These are phyloP conservation scores for Amitus sp. DNA, from an alignment of 2,888 invertebrate species.

Conservation along the genomic window DNA sequence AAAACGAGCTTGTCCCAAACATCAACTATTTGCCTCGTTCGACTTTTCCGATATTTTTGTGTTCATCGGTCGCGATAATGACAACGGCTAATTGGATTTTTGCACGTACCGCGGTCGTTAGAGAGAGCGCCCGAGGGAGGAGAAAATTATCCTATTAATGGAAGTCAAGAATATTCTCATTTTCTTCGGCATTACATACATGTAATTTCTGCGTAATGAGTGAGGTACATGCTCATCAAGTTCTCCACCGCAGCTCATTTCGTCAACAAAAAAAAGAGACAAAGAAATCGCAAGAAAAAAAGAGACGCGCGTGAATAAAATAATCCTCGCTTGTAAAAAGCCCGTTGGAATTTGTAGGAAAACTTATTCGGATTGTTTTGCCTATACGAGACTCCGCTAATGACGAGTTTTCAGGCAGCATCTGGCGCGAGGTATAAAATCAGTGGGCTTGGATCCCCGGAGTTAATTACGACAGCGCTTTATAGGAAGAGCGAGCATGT, in stretches of 20 bases:
- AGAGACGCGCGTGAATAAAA: conserved; percentile 1
- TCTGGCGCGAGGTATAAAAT: conserved; percentile 19
- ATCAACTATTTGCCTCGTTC: too few species aligned
- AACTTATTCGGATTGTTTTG: not conserved
- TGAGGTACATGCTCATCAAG: conserved; percentile 14
- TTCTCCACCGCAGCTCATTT: conserved; percentile 2
- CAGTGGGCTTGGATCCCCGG: conserved; percentile 38
- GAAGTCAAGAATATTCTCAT: conserved; percentile 27
- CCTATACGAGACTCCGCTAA: too few species aligned
- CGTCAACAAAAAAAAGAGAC: not conserved
- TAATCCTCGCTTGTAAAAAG: not conserved
- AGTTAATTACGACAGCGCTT: conserved; percentile 45
- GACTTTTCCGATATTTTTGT: too few species aligned
- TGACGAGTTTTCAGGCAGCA: not conserved
- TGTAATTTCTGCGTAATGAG: conserved; percentile 25
- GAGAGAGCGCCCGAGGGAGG: conserved; percentile 20
- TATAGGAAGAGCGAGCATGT: conserved; percentile 32
- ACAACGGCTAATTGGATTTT: conserved; percentile 32
- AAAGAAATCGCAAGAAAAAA: not conserved
- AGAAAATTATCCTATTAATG: conserved; percentile 32
- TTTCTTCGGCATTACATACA: conserved; percentile 12
- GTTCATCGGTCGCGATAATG: conserved; percentile 10
- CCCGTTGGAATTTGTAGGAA: not conserved
- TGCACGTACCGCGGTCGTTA: conserved; percentile 28
- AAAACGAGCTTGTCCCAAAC: not conserved